Conservation (phyloP, 2,113 vertebrate species). For the Tamias sibiricus region DNA sequence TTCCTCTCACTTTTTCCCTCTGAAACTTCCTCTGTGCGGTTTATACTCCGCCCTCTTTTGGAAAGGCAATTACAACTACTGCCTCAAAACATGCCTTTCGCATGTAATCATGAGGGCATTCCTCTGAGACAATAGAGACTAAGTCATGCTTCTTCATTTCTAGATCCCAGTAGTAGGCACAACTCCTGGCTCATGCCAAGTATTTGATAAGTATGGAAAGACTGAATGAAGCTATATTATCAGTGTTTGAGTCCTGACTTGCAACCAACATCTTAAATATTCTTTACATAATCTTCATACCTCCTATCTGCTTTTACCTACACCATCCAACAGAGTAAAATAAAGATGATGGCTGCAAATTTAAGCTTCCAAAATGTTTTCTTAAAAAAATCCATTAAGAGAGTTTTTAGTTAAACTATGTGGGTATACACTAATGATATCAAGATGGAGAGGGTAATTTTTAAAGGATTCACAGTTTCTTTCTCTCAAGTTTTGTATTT, state of each 20-base stretch:
- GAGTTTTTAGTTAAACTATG: background rate
- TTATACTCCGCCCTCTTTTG: background rate
- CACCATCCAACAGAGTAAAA: background rate
- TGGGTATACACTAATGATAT: background rate
- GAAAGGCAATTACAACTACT: background rate
- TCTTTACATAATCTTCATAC: background rate
- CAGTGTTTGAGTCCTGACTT: background rate
- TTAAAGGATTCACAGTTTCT: background rate
- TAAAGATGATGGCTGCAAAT: background rate
- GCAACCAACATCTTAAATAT: background rate
- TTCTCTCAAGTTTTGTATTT: background rate
- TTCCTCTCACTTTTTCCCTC: background rate
- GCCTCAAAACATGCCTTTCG: background rate
- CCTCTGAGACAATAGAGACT: background rate
- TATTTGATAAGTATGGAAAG: background rate
- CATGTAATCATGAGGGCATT: background rate
- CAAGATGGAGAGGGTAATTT: background rate
- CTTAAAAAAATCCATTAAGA: background rate
- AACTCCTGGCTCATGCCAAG: background rate
- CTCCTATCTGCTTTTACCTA: background rate
- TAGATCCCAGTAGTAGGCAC: background rate
- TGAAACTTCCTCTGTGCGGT: background rate
- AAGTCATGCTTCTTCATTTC: background rate
- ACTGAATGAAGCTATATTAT: constrained; percentile 2
- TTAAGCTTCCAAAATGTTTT: background rate